These are phyloP conservation scores for Neopelma chrysocephalum DNA, from an alignment of 2,797 vertebrate species.

Conservation along the genomic window DNA sequence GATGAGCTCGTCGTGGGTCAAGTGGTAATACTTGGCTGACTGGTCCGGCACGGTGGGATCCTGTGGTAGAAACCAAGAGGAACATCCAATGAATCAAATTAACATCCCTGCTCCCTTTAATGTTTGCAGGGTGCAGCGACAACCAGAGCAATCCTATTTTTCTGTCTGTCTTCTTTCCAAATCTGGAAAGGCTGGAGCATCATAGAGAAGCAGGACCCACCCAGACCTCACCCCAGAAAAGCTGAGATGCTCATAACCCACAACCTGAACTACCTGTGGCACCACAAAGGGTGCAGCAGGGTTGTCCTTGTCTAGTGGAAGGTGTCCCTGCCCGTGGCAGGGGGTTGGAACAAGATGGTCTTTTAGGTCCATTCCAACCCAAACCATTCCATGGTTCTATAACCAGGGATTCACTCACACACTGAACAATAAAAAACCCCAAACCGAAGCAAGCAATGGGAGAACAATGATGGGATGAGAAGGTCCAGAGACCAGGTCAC, in stretches of 20 bases:
- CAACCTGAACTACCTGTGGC: background rate
- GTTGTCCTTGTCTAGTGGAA: background rate
- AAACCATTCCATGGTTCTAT: too few species aligned
- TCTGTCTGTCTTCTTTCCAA: background rate
- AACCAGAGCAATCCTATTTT: background rate
- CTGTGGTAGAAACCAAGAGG: constrained; percentile 35
- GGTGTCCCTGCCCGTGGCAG: background rate
- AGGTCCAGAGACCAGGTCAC: background rate
- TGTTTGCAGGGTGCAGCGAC: fast-evolving
- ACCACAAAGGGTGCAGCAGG: background rate
- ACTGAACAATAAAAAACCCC: background rate
- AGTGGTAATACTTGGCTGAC: constrained; percentile 91
- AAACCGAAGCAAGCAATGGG: background rate
- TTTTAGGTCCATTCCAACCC: background rate
- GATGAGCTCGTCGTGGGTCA: constrained; percentile 93
- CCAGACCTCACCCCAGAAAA: background rate
- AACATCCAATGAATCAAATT: fast-evolving
- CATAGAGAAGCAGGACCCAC: background rate
- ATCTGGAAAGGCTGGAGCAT: background rate
- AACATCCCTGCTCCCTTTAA: background rate
- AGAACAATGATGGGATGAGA: fast-evolving
- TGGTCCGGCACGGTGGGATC: constrained; percentile 74
- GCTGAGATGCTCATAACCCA: background rate
- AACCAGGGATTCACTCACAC: background rate
- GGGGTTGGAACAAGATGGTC: background rate